Evolutionary conservation across 2,113 vertebrate genomes (phyloP).

Genomic region (Grantiella picta): DNA sequence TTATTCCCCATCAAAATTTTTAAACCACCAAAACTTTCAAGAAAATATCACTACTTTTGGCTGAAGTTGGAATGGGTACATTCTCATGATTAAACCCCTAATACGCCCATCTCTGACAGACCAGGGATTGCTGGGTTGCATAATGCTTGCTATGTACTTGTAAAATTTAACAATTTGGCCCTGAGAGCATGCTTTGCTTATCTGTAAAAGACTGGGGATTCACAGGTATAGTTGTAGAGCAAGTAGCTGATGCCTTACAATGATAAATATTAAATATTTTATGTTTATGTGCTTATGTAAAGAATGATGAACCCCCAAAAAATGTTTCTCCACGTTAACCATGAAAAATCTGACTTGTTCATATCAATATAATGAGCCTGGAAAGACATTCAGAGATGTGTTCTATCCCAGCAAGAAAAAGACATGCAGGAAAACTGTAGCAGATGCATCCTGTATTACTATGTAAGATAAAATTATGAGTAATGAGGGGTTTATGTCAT

Average conservation of each 20-base stretch:
- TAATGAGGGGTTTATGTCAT: neutral
- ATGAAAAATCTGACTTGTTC: neutral
- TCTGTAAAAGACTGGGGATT: neutral
- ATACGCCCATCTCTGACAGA: neutral
- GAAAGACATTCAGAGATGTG: neutral
- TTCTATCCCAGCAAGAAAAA: neutral
- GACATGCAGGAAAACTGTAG: neutral
- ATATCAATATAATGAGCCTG: neutral
- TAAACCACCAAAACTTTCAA: neutral
- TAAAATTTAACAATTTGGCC: neutral
- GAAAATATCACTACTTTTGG: neutral
- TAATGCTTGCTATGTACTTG: neutral
- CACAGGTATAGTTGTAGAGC: neutral
- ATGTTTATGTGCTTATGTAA: neutral
- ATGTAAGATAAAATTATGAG: neutral
- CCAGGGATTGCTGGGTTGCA: neutral
- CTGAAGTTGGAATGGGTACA: neutral
- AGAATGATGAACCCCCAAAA: neutral
- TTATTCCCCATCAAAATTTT: neutral
- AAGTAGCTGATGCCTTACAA: neutral
- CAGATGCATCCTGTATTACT: neutral
- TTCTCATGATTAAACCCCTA: neutral
- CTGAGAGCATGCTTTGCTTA: accelerated
- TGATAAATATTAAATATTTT: neutral
- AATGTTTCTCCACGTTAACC: accelerated